These are phyloP conservation scores for Platichthys flesus DNA, from an alignment of 2,113 vertebrate genomes.

Conservation along the genomic window DNA sequence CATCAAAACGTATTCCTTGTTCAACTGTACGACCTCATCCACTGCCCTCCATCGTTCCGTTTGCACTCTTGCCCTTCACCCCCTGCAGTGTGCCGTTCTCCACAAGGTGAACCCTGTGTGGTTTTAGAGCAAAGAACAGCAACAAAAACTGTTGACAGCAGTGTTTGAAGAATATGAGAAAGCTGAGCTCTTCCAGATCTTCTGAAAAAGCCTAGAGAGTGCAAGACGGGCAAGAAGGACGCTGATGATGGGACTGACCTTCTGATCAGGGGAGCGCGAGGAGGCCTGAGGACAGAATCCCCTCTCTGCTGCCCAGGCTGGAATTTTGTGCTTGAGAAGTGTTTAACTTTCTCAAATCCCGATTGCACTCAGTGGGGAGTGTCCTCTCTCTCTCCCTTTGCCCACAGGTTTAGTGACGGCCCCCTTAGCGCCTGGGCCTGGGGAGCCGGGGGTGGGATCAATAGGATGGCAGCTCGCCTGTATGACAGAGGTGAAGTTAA, in stretches of 20 bases:
- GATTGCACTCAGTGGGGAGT: slow-evolving; percentile 82
- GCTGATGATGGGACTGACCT: slow-evolving; percentile 78
- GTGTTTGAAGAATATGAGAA: slow-evolving; percentile 77
- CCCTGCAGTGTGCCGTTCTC: slow-evolving; percentile 36
- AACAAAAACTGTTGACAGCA: slow-evolving; percentile 78
- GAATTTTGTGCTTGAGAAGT: slow-evolving; percentile 85
- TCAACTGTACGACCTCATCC: slow-evolving; percentile 24
- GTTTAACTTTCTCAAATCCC: slow-evolving; percentile 84
- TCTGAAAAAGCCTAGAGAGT: slow-evolving; percentile 59
- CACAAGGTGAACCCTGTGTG: slow-evolving; percentile 49
- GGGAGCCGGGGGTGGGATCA: slow-evolving; percentile 58
- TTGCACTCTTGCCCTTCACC: slow-evolving; percentile 46
- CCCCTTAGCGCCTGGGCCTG: slow-evolving; percentile 55
- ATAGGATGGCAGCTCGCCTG: slow-evolving; percentile 72
- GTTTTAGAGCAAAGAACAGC: slow-evolving; percentile 66
- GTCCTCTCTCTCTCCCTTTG: slow-evolving; percentile 56
- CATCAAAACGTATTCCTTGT: slow-evolving; percentile 8
- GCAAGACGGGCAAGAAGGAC: slow-evolving; percentile 61
- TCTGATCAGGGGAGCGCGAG: slow-evolving; percentile 74
- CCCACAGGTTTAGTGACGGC: slow-evolving; percentile 73
- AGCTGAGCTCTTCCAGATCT: slow-evolving; percentile 67
- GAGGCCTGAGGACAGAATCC: slow-evolving; percentile 80
- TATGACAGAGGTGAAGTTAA: slow-evolving; percentile 78
- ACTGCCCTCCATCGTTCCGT: slow-evolving; percentile 24
- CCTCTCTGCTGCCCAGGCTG: slow-evolving; percentile 81